Base-by-base conservation (phyloP, 2,113 vertebrate species). In the Elgaria multicarinata region DNA sequence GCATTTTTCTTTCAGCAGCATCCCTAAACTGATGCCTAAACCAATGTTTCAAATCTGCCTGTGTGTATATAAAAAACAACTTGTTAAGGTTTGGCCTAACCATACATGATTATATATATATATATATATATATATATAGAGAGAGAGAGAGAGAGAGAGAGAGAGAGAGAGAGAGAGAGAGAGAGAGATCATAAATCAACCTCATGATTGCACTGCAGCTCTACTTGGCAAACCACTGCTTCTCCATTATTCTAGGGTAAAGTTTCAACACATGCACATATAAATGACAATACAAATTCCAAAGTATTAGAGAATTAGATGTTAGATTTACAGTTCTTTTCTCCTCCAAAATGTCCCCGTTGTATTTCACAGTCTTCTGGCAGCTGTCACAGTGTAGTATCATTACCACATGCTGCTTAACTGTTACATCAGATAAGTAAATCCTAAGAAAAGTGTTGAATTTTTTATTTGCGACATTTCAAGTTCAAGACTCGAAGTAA, bases 321-420 rank as follows among this genome's bases (percentile, higher is more conserved):
- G 64, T 46, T 74, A 89, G 69, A 76, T 89, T 83, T 50, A 76
- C 42, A 89, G 24, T 83, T 66, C 14, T 14, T 36, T 82, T n/a
- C 22, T 33, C 9, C 20, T 16, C 36, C 3, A 7, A n/a, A 33
- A 50, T 66, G 42, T 76, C 18, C 13, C 42, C 14, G 83, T 6
- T 66, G 71, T 75, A 24, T 36, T n/a, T 22, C 20, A 46, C 69
- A 66, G 42, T 88, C 62, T 66, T 16, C 46, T 75, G 71, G 31
- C 42, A 75, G 33, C 1, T 50, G 28, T 50, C 33, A 66, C 6
- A 64, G 20, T 64, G 24, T 74, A 44, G 28, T 18, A 74, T 13
- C 50, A 55, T 81, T 82, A 82, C 26, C n/a, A 82, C 50, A 58
- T 75, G n/a, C 46, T 62, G 18, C 71, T 81, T 72, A 88, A 72